phyloP scores from a whole-genome alignment of 92 coral and sea anemone species.

The Scolanthus callimorphus region DNA sequence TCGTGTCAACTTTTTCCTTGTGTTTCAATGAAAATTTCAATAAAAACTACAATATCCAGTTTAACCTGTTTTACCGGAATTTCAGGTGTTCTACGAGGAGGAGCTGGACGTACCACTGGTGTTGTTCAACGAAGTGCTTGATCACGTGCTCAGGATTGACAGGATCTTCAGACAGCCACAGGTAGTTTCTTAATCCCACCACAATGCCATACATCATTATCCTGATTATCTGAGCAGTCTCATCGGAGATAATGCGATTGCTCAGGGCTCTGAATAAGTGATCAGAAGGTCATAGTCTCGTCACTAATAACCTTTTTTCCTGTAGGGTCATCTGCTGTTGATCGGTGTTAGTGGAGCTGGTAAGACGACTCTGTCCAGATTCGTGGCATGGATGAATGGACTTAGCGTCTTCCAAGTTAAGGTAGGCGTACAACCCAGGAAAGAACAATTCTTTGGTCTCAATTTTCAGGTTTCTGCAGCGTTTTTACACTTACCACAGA shows the following conservation, averaged over 20 bases:
- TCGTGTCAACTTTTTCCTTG: too few species aligned
- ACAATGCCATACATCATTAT: neutral
- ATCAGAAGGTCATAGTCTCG: neutral
- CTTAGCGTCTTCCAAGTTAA: slow-evolving; percentile 96
- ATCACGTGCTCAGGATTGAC: slow-evolving; percentile 97
- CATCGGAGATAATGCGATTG: too few species aligned
- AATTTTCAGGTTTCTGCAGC: too few species aligned
- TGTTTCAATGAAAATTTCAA: neutral
- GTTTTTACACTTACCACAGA: too few species aligned
- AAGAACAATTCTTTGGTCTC: too few species aligned
- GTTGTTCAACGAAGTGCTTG: slow-evolving; percentile 94
- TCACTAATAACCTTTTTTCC: too few species aligned
- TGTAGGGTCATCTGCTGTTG: slow-evolving; percentile 92
- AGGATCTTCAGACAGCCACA: slow-evolving; percentile 97
- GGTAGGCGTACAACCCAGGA: too few species aligned
- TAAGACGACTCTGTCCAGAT: slow-evolving; percentile 94
- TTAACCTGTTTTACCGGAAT: too few species aligned
- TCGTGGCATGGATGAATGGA: slow-evolving; percentile 99
- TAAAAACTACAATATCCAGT: neutral
- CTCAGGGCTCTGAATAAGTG: too few species aligned
- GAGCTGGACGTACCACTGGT: slow-evolving; percentile 98
- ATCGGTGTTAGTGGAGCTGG: slow-evolving; percentile 99
- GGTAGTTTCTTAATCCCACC: slow-evolving; percentile 24
- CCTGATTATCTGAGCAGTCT: too few species aligned
- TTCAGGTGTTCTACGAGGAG: slow-evolving; percentile 95